phyloP scores from a whole-genome alignment of 2,797 vertebrate species.

The Mallotus villosus region DNA sequence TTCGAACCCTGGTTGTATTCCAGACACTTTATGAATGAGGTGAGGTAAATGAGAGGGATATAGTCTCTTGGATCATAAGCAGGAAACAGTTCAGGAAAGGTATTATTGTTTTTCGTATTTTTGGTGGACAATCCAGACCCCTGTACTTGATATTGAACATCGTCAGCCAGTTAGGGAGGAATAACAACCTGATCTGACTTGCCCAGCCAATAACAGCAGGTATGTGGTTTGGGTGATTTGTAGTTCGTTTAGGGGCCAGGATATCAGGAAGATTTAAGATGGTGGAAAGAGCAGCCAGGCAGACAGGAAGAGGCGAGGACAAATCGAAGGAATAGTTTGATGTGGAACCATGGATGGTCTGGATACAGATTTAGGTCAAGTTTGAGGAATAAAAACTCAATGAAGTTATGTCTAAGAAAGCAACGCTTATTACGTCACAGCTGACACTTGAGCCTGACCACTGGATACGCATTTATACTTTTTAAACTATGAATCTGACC shows the following conservation, averaged over 20 bases:
- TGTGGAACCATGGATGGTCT: not conserved
- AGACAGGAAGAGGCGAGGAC: slow-evolving; percentile 10
- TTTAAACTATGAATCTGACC: too few relatives aligned
- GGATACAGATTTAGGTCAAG: not conserved
- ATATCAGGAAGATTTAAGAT: slow-evolving; percentile 15
- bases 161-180: not conserved
- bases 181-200: not conserved
- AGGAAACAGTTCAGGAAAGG: not conserved
- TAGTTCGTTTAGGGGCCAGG: not conserved
- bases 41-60: not conserved
- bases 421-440: not conserved
- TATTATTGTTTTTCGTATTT: not conserved
- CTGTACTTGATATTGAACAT: not conserved
- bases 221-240: slow-evolving; percentile 25
- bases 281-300: slow-evolving; percentile 3
- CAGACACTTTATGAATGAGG: not conserved
- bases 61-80: not conserved
- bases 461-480: too few relatives aligned
- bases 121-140: not conserved
- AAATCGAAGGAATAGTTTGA: not conserved
- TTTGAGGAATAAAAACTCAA: not conserved
- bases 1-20: too few relatives aligned
- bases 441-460: too few relatives aligned
- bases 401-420: not conserved
- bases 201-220: slow-evolving; percentile 15